Base-by-base conservation (phyloP, 2,797 vertebrate genomes). In the Paramormyrops hopkinsi region DNA sequence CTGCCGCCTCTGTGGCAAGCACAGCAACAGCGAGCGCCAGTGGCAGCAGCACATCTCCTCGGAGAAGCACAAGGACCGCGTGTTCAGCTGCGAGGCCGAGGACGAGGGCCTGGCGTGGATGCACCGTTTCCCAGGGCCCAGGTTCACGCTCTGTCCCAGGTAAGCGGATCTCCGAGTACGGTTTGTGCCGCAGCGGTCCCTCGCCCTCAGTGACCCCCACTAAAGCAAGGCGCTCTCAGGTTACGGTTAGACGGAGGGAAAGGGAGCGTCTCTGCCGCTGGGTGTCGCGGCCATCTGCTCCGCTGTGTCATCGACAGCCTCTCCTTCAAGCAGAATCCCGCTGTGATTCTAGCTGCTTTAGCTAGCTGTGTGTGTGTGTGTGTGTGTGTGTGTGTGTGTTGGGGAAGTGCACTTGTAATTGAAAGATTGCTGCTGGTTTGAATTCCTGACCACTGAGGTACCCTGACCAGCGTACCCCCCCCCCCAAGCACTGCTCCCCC, bases 21-120 rank as follows among this genome's bases (percentile, higher is more conserved):
- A 99, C 95, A 99, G 98, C 92, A 99, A 99, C 95, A 96, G 99
- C 56, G 97, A 98, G 94, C 97, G 97, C n/a, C 99, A 99, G 93
- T 99, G 99, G 99, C 97, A 98, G 93, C 97, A 97, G 93, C 99
- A 99, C 93, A 97, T 99, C 94, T 97, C 97, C 90, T 96, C 97
- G 0, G 97, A 98, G 94, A 99, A 97, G 90, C 99, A 99, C 96
- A 99, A 99, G 92, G 97, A 99, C 92, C 95, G 97, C 41, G 96
- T 99, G 91, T 98, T 99, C 95, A 98, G 97, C 95, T 97, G 0
- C 2, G 95, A 95, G 79, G 95, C 94, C 4, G 96, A 96, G 87
- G 96, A 96, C 0, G 97, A 98, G 93, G 96, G 95, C 41, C 96
- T 99, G 14, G 94, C 94, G 90, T 99, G 98, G 98, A 96, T 90